Percentiles rank a stretch among this genome's conserved stretches.
Conservation (phyloP, 2,113 vertebrate species). For the Pogona vitticeps region DNA sequence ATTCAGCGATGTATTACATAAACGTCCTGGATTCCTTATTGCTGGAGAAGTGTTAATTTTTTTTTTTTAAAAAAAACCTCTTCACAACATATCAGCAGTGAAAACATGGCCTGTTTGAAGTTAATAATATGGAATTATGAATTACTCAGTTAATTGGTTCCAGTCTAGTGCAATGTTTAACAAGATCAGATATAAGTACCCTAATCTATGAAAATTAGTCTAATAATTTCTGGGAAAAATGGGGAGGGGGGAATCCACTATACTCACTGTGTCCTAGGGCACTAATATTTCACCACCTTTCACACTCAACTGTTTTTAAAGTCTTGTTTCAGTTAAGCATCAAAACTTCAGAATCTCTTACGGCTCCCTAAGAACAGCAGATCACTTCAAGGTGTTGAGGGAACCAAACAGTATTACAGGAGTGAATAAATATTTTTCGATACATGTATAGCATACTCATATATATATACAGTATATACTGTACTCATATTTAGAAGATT, state of each 20-base stretch:
- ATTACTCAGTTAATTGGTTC: slow-evolving; percentile 75
- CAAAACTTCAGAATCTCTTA: slow-evolving; percentile 25
- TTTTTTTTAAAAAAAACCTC: slow-evolving; percentile 24
- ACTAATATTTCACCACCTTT: slow-evolving; percentile 37
- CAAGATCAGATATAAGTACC: slow-evolving; percentile 65
- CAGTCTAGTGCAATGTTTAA: slow-evolving; percentile 71
- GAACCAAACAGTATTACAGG: slow-evolving; percentile 17
- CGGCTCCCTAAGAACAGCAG: slow-evolving; percentile 24
- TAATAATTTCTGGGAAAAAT: slow-evolving; percentile 60
- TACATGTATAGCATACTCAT: neutral
- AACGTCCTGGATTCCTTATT: slow-evolving; percentile 31
- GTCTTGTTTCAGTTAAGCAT: slow-evolving; percentile 44
- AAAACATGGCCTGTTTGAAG: slow-evolving; percentile 62
- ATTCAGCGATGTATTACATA: slow-evolving; percentile 16
- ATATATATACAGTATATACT: neutral
- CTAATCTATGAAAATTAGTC: slow-evolving; percentile 71
- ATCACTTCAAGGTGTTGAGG: neutral
- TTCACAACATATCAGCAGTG: slow-evolving; percentile 43
- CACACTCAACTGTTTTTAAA: slow-evolving; percentile 15
- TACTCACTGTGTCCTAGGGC: slow-evolving; percentile 37
- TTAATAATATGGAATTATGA: slow-evolving; percentile 71
- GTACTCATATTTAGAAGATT: neutral
- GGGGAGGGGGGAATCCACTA: neutral
- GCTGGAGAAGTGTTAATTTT: slow-evolving; percentile 31
- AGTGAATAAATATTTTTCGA: neutral